A percentile compares a stretch with the other conserved stretches of the same genome.
Evolutionary conservation across 2,113 vertebrate species (phyloP).

Genomic region (Poicephalus meyeri): DNA sequence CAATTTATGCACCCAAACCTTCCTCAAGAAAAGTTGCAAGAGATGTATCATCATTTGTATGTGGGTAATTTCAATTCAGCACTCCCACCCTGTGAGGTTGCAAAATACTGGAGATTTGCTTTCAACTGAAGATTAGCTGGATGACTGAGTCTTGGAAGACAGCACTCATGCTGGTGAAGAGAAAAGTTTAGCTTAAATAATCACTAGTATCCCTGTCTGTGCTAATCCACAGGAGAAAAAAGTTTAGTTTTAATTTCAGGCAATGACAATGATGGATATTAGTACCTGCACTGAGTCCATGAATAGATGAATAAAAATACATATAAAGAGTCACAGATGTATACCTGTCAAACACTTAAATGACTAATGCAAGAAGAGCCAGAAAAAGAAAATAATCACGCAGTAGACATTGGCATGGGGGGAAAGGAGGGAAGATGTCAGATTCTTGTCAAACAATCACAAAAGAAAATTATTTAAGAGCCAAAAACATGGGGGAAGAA

Average conservation of each 20-base stretch:
- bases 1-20: not conserved
- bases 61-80: not conserved
- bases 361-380: not conserved
- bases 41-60: not conserved
- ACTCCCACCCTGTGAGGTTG: not conserved
- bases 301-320: slow-evolving; percentile 13
- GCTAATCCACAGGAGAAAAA: not conserved
- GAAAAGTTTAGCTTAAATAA: not conserved
- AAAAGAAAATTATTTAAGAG: slow-evolving; percentile 26
- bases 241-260: slow-evolving; percentile 11
- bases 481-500: not conserved
- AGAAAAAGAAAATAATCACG: not conserved
- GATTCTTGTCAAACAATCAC: slow-evolving; percentile 13
- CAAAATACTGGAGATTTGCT: not conserved
- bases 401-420: not conserved
- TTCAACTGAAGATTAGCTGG: not conserved
- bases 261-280: not conserved
- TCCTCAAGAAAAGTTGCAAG: not conserved
- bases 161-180: not conserved
- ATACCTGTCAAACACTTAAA: not conserved
- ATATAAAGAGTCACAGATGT: not conserved
- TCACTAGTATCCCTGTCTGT: not conserved
- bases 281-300: not conserved
- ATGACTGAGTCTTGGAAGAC: not conserved
- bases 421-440: not conserved